Conservation (phyloP, 2,797 vertebrate species). For the Neoniphon sammara region DNA sequence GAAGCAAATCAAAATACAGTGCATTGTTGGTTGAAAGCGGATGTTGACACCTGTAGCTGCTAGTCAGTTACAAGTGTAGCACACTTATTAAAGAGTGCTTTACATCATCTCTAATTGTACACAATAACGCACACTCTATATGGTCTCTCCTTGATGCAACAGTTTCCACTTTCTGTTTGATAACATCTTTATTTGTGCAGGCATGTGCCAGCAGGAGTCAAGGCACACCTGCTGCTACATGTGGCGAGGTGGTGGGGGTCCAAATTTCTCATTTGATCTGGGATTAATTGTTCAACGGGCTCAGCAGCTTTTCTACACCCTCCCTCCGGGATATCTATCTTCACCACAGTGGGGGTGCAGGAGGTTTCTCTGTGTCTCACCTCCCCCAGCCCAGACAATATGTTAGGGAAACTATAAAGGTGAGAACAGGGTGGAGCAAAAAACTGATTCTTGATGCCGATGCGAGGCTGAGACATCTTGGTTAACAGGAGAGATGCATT, state of each 20-base stretch:
- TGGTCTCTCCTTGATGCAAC: slow-evolving; percentile 31
- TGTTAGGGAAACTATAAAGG: slow-evolving; percentile 21
- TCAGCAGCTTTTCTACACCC: slow-evolving; percentile 67
- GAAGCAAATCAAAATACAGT: no score
- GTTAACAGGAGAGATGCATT: slow-evolving; percentile 35
- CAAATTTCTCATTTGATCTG: slow-evolving; percentile 69
- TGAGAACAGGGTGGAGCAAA: background rate
- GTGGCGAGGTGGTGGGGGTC: slow-evolving; percentile 49
- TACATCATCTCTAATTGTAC: slow-evolving; percentile 7
- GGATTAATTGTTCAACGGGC: slow-evolving; percentile 78
- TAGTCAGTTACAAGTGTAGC: no score
- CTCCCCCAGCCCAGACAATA: slow-evolving; percentile 55
- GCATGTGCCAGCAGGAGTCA: slow-evolving; percentile 53
- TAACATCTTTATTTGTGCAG: slow-evolving; percentile 49
- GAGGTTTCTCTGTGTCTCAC: slow-evolving; percentile 62
- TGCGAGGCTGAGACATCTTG: slow-evolving; percentile 18
- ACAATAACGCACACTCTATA: slow-evolving; percentile 5
- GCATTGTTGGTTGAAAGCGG: no score
- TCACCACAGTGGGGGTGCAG: slow-evolving; percentile 60
- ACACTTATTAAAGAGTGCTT: slow-evolving; percentile 2
- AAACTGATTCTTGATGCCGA: slow-evolving; percentile 35
- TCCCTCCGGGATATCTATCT: slow-evolving; percentile 71
- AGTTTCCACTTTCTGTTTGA: slow-evolving; percentile 41
- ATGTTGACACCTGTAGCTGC: no score
- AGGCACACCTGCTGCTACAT: slow-evolving; percentile 56